Percentiles rank a stretch among this genome's conserved stretches.
phyloP scores from a whole-genome alignment of 1,140 invertebrate species.

The Aphaenogaster ashmeadi region DNA sequence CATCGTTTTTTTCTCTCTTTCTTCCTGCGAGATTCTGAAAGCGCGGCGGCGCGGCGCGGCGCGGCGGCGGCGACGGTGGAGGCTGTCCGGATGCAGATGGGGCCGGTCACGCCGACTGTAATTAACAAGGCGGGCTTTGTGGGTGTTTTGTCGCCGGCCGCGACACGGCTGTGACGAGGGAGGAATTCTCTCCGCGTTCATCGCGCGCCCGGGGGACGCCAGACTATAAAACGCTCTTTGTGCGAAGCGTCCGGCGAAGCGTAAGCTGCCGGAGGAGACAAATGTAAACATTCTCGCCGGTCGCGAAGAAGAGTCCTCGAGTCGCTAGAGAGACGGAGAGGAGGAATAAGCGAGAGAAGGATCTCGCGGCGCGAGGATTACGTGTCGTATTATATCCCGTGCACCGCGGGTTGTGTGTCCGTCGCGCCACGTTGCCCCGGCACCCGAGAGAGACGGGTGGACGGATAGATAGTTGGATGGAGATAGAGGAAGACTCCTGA shows the following conservation, averaged over 20 bases:
- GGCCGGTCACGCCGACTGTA: slow-evolving; percentile 78
- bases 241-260: slow-evolving; percentile 68
- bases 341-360: not conserved
- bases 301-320: slow-evolving; percentile 78
- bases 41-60: slow-evolving; percentile 23
- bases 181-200: slow-evolving; percentile 80
- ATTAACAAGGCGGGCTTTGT: slow-evolving; percentile 86
- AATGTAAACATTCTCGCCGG: slow-evolving; percentile 85
- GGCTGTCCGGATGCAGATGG: slow-evolving; percentile 74
- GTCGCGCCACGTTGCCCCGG: slow-evolving; percentile 13
- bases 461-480: not conserved
- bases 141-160: slow-evolving; percentile 83
- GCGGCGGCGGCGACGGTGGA: not conserved
- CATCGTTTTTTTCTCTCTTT: not conserved
- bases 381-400: slow-evolving; percentile 45
- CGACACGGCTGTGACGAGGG: slow-evolving; percentile 82
- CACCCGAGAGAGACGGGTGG: not conserved
- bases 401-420: slow-evolving; percentile 25
- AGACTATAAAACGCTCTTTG: slow-evolving; percentile 87
- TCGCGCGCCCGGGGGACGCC: slow-evolving; percentile 63
- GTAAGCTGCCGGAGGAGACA: slow-evolving; percentile 78
- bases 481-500: slow-evolving; percentile 31
- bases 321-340: not conserved
- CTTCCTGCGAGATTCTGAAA: slow-evolving; percentile 68
- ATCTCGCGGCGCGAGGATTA: slow-evolving; percentile 70